These are phyloP conservation scores for Ranitomeya imitator DNA, from an alignment of 2,113 vertebrate species.

Conservation along the genomic window DNA sequence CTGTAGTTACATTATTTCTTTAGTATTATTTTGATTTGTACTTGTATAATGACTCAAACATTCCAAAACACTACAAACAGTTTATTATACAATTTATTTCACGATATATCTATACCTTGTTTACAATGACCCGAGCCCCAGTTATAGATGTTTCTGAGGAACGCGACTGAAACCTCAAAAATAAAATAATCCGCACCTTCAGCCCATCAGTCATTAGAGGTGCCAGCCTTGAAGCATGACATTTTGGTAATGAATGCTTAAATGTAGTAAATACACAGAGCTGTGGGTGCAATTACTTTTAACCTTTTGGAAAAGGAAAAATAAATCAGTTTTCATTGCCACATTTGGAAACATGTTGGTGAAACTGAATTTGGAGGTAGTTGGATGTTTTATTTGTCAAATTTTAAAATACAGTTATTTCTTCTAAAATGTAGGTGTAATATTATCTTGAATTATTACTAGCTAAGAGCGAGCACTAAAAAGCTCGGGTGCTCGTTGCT, in stretches of 20 bases:
- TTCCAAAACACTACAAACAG: background rate
- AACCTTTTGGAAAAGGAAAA: conserved; percentile 26
- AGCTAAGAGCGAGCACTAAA: too few relatives aligned
- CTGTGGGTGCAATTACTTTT: conserved; percentile 24
- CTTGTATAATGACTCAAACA: background rate
- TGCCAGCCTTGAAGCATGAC: conserved; percentile 31
- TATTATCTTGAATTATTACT: too few relatives aligned
- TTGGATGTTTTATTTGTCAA: background rate
- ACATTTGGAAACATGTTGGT: background rate
- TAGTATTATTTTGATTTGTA: too few relatives aligned
- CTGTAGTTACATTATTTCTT: too few relatives aligned
- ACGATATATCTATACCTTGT: background rate
- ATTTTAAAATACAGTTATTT: background rate
- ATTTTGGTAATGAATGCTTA: conserved; percentile 45
- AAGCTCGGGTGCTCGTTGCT: too few relatives aligned
- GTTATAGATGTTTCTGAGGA: background rate
- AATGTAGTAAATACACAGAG: conserved; percentile 31
- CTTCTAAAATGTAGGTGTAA: background rate
- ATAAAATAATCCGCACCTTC: background rate
- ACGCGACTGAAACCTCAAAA: conserved; percentile 8
- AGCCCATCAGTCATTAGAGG: conserved; percentile 22
- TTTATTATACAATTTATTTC: background rate
- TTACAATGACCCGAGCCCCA: background rate
- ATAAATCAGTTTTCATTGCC: background rate
- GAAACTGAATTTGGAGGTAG: too few relatives aligned